phyloP scores from a whole-genome alignment of 2,888 invertebrate genomes.

The Zygogramma bicolorata region DNA sequence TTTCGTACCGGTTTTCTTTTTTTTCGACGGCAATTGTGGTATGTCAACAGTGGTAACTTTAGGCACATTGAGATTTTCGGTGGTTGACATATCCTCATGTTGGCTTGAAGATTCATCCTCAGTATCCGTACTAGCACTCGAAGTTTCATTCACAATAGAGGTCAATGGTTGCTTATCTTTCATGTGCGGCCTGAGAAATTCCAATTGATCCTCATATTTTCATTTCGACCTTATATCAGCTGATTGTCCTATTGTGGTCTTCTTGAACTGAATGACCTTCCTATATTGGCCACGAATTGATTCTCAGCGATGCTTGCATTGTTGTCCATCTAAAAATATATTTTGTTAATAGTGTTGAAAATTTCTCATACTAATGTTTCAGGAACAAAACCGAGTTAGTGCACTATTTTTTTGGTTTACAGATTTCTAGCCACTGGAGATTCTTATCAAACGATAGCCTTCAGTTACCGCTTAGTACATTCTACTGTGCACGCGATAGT shows the following conservation, averaged over 20 bases:
- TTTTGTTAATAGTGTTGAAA: background rate
- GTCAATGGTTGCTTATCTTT: conserved; percentile 5
- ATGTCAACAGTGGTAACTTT: conserved; percentile 11
- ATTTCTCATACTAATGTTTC: background rate
- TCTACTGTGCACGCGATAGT: background rate
- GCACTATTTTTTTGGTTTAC: background rate
- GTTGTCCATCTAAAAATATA: background rate
- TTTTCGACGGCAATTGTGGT: conserved; percentile 6
- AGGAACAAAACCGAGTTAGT: background rate
- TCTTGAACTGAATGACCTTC: conserved; percentile 15
- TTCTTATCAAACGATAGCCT: conserved; percentile 2
- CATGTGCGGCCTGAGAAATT: conserved; percentile 20
- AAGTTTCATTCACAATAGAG: conserved; percentile 18
- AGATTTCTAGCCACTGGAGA: conserved; percentile 3
- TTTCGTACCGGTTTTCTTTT: conserved; percentile 1
- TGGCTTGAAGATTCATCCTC: conserved; percentile 22
- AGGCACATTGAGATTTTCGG: conserved; percentile 13
- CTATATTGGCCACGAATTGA: conserved; percentile 21
- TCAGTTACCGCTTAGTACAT: background rate
- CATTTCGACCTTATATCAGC: conserved; percentile 11
- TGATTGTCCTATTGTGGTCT: conserved; percentile 17
- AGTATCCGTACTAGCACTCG: background rate
- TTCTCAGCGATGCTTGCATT: conserved; percentile 2
- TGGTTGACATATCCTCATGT: conserved; percentile 10
- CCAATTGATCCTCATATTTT: conserved; percentile 24